Evolutionary conservation across 2,797 vertebrate species (phyloP).

Genomic region (Sarcoramphus papa): DNA sequence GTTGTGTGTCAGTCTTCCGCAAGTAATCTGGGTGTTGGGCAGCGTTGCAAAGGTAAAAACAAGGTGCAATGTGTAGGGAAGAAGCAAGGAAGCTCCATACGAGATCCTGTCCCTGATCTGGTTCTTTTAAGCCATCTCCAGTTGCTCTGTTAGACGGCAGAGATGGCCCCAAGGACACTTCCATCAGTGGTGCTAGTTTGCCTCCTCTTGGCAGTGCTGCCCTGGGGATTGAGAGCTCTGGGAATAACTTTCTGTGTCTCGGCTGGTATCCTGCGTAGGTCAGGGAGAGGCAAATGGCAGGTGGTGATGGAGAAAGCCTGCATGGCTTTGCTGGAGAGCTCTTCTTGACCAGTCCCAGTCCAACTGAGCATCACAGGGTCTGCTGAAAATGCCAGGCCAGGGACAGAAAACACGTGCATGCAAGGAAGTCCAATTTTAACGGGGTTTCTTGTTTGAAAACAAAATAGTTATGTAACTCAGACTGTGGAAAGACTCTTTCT

Average conservation of each 20-base stretch:
- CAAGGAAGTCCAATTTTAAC: not conserved
- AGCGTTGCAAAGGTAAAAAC: not conserved
- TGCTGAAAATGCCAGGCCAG: not conserved
- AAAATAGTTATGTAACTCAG: not conserved
- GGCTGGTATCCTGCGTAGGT: not conserved
- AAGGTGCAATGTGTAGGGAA: not conserved
- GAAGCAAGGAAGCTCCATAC: rapidly evolving
- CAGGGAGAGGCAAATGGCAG: not conserved
- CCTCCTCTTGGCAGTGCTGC: not conserved
- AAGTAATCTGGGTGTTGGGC: not conserved
- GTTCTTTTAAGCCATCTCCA: not conserved
- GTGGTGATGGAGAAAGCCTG: not conserved
- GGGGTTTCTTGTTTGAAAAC: not conserved
- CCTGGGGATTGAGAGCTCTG: not conserved
- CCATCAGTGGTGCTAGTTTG: not conserved
- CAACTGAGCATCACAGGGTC: not conserved
- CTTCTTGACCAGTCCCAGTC: not conserved
- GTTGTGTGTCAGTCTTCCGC: not conserved
- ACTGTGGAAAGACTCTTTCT: not conserved
- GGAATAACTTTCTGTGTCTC: not conserved
- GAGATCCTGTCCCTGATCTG: not conserved
- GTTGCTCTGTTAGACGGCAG: not conserved
- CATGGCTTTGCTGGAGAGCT: not conserved
- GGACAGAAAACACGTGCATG: rapidly evolving
- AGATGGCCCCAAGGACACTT: not conserved